Evolutionary conservation across 53 echinoderm and acorn worm species (phyloP), one percentile per base, ranked within the genome.

Genomic region (Holothuria scabra): DNA sequence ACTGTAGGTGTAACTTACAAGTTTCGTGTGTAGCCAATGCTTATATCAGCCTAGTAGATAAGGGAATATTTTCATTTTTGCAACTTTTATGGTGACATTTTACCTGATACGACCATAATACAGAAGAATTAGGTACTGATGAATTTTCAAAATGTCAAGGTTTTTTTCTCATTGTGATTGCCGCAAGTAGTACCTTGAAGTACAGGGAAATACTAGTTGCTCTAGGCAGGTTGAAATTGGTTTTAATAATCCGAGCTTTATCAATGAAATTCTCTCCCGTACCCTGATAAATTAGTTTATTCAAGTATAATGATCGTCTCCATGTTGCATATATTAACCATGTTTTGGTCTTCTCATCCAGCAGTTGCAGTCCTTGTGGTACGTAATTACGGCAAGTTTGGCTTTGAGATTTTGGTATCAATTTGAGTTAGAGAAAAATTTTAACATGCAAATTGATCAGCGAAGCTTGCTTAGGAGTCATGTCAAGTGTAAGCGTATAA

Each of bases 391-490:
- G 69, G 38, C 21, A 32, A 30, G 69, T 41, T 34, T 34, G 7
- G 21, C 8, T 38, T 22, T 69, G 41, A n/a, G n/a, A 69, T 69
- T 34, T 69, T 41, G 13, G 69, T 21, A 16, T 69, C 32, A 41
- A 34, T 21, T 30, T 34, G 69, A 5, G 9, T 33, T 34, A 37
- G 21, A 21, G 22, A 69, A 23, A 41, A 37, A 37, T 31, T 69
- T 69, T 69, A 41, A 30, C 35, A 41, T 69, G 69, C 41, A 69
- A 69, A 69, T 69, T 69, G 69, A 69, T 69, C 44, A 69, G 10
- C 21, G 69, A 32, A 30, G 69, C 35, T 37, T 34, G 69, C 44
- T 30, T 41, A 18, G 32, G 20, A 32, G 31, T 37, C 20, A 69
- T 69, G 69, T 69, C 69, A 69, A 69, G 69, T 21, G 23, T 22